phyloP scores from a whole-genome alignment of 1,140 invertebrate species.

The Ephestia elutella region DNA sequence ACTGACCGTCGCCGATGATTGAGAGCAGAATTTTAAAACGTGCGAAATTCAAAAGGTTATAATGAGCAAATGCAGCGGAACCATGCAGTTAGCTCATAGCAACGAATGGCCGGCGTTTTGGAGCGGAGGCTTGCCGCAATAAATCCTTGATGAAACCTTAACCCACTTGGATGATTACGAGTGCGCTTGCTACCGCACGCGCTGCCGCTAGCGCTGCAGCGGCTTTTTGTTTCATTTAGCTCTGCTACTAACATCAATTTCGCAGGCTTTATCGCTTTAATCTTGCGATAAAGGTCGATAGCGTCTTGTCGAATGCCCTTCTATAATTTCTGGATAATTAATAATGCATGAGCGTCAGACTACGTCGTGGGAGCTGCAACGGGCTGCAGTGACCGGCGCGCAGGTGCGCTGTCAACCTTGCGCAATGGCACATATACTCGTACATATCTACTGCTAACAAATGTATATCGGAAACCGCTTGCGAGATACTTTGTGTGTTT shows the following conservation, averaged over 20 bases:
- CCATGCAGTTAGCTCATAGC: slow-evolving; percentile 65
- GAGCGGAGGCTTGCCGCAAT: slow-evolving; percentile 72
- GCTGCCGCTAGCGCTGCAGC: slow-evolving; percentile 50
- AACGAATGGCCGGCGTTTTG: slow-evolving; percentile 64
- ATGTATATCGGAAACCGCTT: slow-evolving; percentile 47
- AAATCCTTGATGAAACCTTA: slow-evolving; percentile 74
- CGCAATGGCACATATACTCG: slow-evolving; percentile 47
- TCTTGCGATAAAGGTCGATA: slow-evolving; percentile 30
- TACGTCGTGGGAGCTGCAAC: slow-evolving; percentile 47
- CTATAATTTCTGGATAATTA: slow-evolving; percentile 25
- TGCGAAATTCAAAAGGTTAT: slow-evolving; percentile 44
- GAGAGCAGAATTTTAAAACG: slow-evolving; percentile 27
- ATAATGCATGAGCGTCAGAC: slow-evolving; percentile 31
- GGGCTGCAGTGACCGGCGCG: slow-evolving; percentile 33
- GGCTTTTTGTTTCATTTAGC: slow-evolving; percentile 44
- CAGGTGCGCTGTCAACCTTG: slow-evolving; percentile 52
- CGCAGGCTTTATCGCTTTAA: background rate
- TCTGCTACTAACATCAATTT: slow-evolving; percentile 14
- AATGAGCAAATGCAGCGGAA: slow-evolving; percentile 67
- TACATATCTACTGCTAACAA: slow-evolving; percentile 36
- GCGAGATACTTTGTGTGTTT: slow-evolving; percentile 47
- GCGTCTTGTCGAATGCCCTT: slow-evolving; percentile 26
- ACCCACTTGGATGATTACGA: slow-evolving; percentile 73
- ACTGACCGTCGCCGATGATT: slow-evolving; percentile 46
- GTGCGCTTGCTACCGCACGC: slow-evolving; percentile 46